Evolutionary conservation across 2,888 invertebrate species (phyloP).

Genomic region (Tigriopus californicus): DNA sequence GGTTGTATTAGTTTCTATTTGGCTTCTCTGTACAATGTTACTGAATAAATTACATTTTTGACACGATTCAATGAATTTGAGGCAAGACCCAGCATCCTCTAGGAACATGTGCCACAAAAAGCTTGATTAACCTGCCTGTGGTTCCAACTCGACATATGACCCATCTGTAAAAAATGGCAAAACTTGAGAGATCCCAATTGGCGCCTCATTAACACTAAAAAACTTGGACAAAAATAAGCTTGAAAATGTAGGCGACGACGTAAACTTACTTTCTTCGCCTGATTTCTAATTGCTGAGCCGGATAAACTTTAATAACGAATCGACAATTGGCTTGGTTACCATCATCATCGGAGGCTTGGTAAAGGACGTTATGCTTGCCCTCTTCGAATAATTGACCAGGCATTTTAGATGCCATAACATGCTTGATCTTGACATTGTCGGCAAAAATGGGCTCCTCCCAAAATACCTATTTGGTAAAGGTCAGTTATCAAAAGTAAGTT

Average conservation of each 20-base stretch:
- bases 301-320: slow-evolving; percentile 37
- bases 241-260: background rate
- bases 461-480: slow-evolving; percentile 34
- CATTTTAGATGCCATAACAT: slow-evolving; percentile 41
- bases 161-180: slow-evolving; percentile 12
- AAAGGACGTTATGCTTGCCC: slow-evolving; percentile 42
- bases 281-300: background rate
- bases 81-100: slow-evolving; percentile 15
- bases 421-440: slow-evolving; percentile 37
- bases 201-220: too few relatives aligned
- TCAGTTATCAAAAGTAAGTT: too few relatives aligned
- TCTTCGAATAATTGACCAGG: slow-evolving; percentile 39
- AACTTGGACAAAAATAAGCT: too few relatives aligned
- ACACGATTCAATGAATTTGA: too few relatives aligned
- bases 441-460: slow-evolving; percentile 46
- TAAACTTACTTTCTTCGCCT: background rate
- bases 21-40: too few relatives aligned
- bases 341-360: slow-evolving; percentile 42
- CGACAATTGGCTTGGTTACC: slow-evolving; percentile 42
- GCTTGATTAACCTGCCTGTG: slow-evolving; percentile 9
- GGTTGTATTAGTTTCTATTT: too few relatives aligned
- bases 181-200: too few relatives aligned
- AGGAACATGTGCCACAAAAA: slow-evolving; percentile 2
- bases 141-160: slow-evolving; percentile 9
- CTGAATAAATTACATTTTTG: too few relatives aligned